Base-by-base conservation (phyloP, 2,888 invertebrate genomes). In the Synergus laeviventris region DNA sequence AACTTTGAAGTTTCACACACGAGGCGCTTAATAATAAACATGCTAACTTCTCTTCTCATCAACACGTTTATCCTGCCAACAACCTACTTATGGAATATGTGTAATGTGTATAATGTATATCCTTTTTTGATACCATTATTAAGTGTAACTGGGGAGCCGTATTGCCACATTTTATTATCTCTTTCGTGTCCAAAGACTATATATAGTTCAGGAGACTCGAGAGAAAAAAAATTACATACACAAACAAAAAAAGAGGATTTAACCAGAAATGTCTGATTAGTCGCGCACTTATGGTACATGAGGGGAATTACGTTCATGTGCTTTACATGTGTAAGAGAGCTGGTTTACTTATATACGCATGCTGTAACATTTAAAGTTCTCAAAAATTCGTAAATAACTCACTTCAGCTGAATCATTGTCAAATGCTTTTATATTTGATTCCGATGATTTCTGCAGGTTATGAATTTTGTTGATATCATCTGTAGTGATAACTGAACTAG, bases 1-100 rank as follows among this genome's bases (percentile, higher is more conserved):
- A 86, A 84, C 83, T 85, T 79, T 73, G 62, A 76, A 84, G 82
- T 85, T 85, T 86, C 84, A 84, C 85, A 82, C 82, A 81, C 78
- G 76, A 54, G 64, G 64, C 79, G 78, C 79, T 79, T 78, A 84
- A 84, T 83, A 85, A 84, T 85, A 85, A 86, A 84, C 84, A 84
- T 74, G 76, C 54, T 64, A 64, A 80, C 36, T 31, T 24, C 36
- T 24, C 42, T 64, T 61, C 73, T 74, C 70, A 74, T 62, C 64
- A 77, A 21, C 49, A 24, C 14, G 12, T 42, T 14, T 42, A 12
- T 42, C 14, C 42, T 14, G 11, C 12, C 42, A 11, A 21, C n/a
- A 56, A 21, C 54, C 54, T 56, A 56, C 54, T 56, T 21, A 21
- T 56, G 11, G 54, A 2, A 18, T 21, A 18, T 56, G 21, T 18